Conservation (phyloP, 1,140 invertebrate species). For the Ephestia elutella region DNA sequence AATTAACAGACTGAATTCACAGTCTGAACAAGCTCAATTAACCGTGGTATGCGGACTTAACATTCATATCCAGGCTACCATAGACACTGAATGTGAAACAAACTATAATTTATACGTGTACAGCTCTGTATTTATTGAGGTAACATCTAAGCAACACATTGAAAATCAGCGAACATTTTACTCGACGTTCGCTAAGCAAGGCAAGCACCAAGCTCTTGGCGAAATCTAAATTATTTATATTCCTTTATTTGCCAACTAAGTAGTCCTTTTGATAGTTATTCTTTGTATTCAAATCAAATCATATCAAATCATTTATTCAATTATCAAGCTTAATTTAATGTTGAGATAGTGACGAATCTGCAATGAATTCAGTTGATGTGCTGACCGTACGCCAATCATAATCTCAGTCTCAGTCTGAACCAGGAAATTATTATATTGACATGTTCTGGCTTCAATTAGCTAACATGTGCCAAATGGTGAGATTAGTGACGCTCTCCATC, state of each 20-base stretch:
- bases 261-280: too few species aligned
- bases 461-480: background rate
- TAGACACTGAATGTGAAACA: background rate
- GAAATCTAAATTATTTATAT: background rate
- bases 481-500: background rate
- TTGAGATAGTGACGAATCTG: too few species aligned
- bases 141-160: background rate
- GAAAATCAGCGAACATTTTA: too few species aligned
- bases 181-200: background rate
- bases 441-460: conserved; percentile 1
- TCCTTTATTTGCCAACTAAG: too few species aligned
- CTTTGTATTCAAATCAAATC: too few species aligned
- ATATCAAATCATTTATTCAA: too few species aligned
- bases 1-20: conserved; percentile 1
- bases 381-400: too few species aligned
- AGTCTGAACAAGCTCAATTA: background rate
- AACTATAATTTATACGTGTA: background rate
- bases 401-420: too few species aligned
- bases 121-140: background rate
- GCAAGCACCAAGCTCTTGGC: background rate
- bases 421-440: background rate
- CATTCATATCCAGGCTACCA: background rate
- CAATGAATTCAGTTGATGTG: too few species aligned
- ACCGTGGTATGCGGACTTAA: background rate
- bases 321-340: too few species aligned